A percentile compares a stretch with the other conserved stretches of the same genome.
Evolutionary conservation across 2,888 invertebrate genomes (phyloP).

Genomic region (Agonopterix subpropinquella): DNA sequence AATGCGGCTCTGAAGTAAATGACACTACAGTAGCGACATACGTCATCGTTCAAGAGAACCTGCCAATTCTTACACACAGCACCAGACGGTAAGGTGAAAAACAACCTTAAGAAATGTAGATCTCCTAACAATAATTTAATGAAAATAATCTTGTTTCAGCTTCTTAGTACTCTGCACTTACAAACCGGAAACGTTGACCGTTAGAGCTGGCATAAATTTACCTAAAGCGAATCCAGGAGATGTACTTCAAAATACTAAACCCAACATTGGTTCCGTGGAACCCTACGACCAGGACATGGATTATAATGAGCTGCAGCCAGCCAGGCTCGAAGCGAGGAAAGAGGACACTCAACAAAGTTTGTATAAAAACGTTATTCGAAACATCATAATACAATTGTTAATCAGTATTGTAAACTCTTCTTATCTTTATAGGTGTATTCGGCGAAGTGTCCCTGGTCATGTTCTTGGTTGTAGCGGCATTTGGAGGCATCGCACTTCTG

Average conservation of each 20-base stretch:
- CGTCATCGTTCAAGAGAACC: slow-evolving; percentile 88
- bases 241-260: slow-evolving; percentile 58
- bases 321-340: slow-evolving; percentile 58
- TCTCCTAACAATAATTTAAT: neutral
- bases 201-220: slow-evolving; percentile 84
- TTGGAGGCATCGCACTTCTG: slow-evolving; percentile 71
- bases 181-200: slow-evolving; percentile 88
- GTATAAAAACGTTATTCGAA: slow-evolving; percentile 14
- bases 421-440: slow-evolving; percentile 51
- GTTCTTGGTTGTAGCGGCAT: slow-evolving; percentile 75
- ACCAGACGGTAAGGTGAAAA: slow-evolving; percentile 74
- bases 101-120: neutral
- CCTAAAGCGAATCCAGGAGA: slow-evolving; percentile 77
- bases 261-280: slow-evolving; percentile 55
- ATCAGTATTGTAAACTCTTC: slow-evolving; percentile 5
- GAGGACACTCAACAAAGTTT: slow-evolving; percentile 54
- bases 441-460: slow-evolving; percentile 71
- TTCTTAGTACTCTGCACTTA: slow-evolving; percentile 88
- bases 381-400: neutral
- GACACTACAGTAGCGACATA: slow-evolving; percentile 88
- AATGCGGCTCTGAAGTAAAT: slow-evolving; percentile 84
- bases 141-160: slow-evolving; percentile 43
- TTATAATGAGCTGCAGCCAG: slow-evolving; percentile 65
- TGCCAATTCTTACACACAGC: slow-evolving; percentile 88
- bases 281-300: slow-evolving; percentile 60